phyloP scores from a whole-genome alignment of 2,113 vertebrate genomes.

The Neolamprologus sp. region DNA sequence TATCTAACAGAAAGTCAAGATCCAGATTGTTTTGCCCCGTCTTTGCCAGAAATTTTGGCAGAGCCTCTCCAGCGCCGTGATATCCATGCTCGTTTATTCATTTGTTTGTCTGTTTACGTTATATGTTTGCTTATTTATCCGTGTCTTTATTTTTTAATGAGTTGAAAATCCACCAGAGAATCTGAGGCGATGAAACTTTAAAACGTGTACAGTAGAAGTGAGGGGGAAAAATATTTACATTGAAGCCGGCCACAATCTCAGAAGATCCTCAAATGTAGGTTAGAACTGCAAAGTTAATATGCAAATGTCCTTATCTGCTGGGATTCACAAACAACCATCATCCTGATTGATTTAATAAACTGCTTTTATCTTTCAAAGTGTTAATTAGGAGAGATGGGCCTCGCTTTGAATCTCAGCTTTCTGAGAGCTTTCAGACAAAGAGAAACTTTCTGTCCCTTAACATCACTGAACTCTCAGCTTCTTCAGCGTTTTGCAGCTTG shows the following conservation, averaged over 20 bases:
- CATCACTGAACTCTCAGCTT: constrained; percentile 11
- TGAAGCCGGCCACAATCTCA: constrained; percentile 83
- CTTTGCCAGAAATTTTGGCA: constrained; percentile 8
- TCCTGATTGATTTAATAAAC: constrained; percentile 99
- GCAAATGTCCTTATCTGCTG: constrained; percentile 99
- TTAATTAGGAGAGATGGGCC: constrained; percentile 98
- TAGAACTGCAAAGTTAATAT: constrained; percentile 96
- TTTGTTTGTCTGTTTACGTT: constrained; percentile 63
- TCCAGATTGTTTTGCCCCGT: constrained; percentile 18
- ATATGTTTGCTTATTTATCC: constrained; percentile 64
- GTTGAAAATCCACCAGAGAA: constrained; percentile 62
- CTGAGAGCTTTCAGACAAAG: constrained; percentile 64
- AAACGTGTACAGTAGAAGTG: constrained; percentile 60
- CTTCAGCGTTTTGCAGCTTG: neutral
- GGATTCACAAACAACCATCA: constrained; percentile 98
- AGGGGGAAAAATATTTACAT: constrained; percentile 83
- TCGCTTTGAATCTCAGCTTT: constrained; percentile 68
- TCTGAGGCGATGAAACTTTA: constrained; percentile 60
- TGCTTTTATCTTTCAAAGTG: constrained; percentile 99
- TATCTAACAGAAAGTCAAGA: constrained; percentile 37
- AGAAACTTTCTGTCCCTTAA: constrained; percentile 48
- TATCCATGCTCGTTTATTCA: constrained; percentile 23
- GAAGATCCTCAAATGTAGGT: constrained; percentile 96
- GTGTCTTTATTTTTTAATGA: constrained; percentile 71
- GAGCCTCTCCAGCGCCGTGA: neutral